Percentiles rank a stretch among this genome's conserved stretches.
phyloP scores from a whole-genome alignment of 2,888 invertebrate genomes.

The Drosophila neoperkinsi region DNA sequence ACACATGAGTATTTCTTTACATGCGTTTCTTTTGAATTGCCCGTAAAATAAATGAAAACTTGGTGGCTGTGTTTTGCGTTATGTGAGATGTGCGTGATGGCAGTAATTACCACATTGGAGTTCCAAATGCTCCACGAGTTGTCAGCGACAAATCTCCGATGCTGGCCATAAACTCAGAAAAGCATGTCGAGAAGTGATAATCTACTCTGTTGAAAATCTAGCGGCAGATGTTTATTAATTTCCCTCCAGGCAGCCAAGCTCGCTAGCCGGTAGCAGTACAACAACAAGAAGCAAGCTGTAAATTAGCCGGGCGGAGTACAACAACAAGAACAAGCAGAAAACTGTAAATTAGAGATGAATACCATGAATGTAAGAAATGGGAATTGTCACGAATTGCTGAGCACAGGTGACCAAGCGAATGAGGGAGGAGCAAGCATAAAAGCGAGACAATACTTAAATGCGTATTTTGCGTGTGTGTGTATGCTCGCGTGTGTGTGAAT shows the following conservation, averaged over 20 bases:
- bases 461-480: slow-evolving; percentile 14
- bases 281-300: slow-evolving; percentile 48
- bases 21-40: slow-evolving; percentile 19
- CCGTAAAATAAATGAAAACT: slow-evolving; percentile 31
- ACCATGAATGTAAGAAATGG: slow-evolving; percentile 22
- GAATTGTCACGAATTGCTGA: slow-evolving; percentile 57
- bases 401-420: slow-evolving; percentile 50
- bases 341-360: slow-evolving; percentile 53
- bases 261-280: slow-evolving; percentile 5
- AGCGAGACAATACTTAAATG: slow-evolving; percentile 28
- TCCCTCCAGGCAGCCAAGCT: background rate
- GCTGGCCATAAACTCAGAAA: slow-evolving; percentile 66
- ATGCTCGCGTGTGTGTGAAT: background rate
- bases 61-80: slow-evolving; percentile 35
- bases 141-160: slow-evolving; percentile 65
- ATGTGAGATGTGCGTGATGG: slow-evolving; percentile 67
- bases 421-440: slow-evolving; percentile 8
- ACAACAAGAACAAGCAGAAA: slow-evolving; percentile 21
- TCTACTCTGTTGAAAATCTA: slow-evolving; percentile 55
- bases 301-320: slow-evolving; percentile 17
- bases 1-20: slow-evolving; percentile 3
- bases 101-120: slow-evolving; percentile 54
- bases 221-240: slow-evolving; percentile 45
- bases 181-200: slow-evolving; percentile 71
- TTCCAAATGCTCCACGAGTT: slow-evolving; percentile 39